These are phyloP conservation scores for Drosophila funebris DNA, from an alignment of 1,140 invertebrate genomes.

Conservation along the genomic window DNA sequence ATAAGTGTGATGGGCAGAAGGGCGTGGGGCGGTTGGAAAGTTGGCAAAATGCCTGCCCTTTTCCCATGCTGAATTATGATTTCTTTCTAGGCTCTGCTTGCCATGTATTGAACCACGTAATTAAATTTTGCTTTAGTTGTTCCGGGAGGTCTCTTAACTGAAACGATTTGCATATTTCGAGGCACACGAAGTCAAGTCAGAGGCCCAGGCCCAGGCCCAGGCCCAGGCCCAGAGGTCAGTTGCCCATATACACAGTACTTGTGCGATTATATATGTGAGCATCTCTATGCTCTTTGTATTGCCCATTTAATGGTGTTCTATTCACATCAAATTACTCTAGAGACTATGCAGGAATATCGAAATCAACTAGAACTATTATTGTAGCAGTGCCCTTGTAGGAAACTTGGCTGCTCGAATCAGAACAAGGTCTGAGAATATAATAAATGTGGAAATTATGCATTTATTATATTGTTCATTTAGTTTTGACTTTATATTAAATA, in stretches of 20 bases:
- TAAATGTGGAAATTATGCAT: no score
- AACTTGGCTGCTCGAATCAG: no score
- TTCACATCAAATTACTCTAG: background rate
- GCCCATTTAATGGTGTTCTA: background rate
- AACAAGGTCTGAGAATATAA: no score
- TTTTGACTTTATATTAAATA: no score
- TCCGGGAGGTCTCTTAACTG: constrained; percentile 38
- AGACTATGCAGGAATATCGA: no score
- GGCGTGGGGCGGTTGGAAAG: background rate
- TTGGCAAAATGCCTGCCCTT: constrained; percentile 18
- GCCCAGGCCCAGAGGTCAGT: background rate
- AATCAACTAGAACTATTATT: no score
- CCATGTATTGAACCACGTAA: constrained; percentile 45
- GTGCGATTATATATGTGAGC: background rate
- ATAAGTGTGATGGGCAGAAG: background rate
- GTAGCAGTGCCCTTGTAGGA: no score
- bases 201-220: no score
- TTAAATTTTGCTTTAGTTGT: constrained; percentile 55
- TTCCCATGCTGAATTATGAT: background rate
- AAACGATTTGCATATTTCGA: constrained; percentile 44
- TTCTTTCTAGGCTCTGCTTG: background rate
- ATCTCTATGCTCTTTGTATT: background rate
- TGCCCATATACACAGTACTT: background rate
- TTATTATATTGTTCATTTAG: no score
- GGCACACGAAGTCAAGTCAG: no score